Evolutionary conservation across 2,888 invertebrate species (phyloP), one percentile per base, ranked within the genome.

Genomic region (Dendrolimus houi): DNA sequence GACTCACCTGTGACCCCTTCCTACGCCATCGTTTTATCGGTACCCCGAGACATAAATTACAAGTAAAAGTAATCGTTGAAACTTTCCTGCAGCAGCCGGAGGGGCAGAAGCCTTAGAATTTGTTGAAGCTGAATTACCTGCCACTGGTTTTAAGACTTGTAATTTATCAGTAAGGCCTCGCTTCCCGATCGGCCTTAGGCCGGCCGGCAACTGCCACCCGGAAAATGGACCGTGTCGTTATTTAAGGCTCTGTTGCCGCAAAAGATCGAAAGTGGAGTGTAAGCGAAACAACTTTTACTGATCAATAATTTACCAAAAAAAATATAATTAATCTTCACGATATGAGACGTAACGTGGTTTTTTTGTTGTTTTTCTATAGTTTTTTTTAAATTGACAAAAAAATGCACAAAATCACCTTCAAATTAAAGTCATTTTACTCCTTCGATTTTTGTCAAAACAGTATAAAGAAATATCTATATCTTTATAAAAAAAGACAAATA

Each of bases 111-210:
- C 77, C 74, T 67, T 74, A 81, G 80, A 87, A 87, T 86, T 87
- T 84, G 80, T 81, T 29, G 29, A 29, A 29, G 80, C 82, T 79
- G 84, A 87, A 92, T 92, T 92, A 92, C 92, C 92, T 92, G 92
- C 92, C 92, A 92, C 87, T 83, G 88, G 87, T 89, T 90, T 87
- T 89, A 91, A 92, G 90, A 87, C 89, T 84, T 84, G 91, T 91
- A 92, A 92, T 92, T 92, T 92, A 92, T 93, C 92, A 92, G 89
- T 67, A 70, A 74, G 77, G 76, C 74, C 74, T 74, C 72, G 74
- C 74, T 72, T 72, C 77, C 77, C 75, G 77, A 82, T 83, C 79
- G 79, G 77, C 77, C 72, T 66, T 67, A 68, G 73, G 71, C 68
- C 65, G 73, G 71, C 68, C 65, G 69, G 64, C 70, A 71, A 70